These are phyloP conservation scores for Marcusenius ussheri DNA, from an alignment of 2,113 vertebrate species.

Conservation along the genomic window DNA sequence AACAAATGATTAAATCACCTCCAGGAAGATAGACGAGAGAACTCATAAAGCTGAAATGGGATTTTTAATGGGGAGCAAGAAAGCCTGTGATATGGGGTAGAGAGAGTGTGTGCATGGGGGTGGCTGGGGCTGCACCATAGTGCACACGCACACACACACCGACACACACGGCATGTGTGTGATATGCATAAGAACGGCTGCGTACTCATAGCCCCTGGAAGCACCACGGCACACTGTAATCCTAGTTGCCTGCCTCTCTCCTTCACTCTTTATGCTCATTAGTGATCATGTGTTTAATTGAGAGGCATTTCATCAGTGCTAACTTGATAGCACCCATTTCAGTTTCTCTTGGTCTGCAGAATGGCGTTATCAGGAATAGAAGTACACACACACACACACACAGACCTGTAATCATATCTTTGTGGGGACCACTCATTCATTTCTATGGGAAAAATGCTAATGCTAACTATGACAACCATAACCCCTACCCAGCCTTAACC, in stretches of 20 bases:
- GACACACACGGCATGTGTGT: conserved; percentile 12
- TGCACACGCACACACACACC: not conserved
- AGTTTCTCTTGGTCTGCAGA: not conserved
- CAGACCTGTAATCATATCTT: too few relatives aligned
- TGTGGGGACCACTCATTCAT: too few relatives aligned
- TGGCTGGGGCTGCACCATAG: not conserved
- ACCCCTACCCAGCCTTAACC: too few relatives aligned
- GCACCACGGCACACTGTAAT: not conserved
- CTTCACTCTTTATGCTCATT: not conserved
- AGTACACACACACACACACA: not conserved
- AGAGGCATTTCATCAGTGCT: not conserved
- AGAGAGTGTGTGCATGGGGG: conserved; percentile 7
- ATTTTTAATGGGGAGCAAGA: conserved; percentile 14
- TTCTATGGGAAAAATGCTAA: too few relatives aligned
- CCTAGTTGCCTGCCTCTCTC: not conserved
- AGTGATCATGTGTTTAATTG: not conserved
- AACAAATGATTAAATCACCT: conserved; percentile 32
- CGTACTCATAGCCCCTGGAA: not conserved
- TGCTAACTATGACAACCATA: too few relatives aligned
- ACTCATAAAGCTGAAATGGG: conserved; percentile 20
- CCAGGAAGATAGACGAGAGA: conserved; percentile 24
- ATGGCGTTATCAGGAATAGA: not conserved
- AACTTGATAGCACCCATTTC: not conserved
- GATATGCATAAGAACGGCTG: too few relatives aligned
- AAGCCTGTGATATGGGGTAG: conserved; percentile 3